Base-by-base conservation (phyloP, 2,797 vertebrate genomes). In the Psittacula echo region DNA sequence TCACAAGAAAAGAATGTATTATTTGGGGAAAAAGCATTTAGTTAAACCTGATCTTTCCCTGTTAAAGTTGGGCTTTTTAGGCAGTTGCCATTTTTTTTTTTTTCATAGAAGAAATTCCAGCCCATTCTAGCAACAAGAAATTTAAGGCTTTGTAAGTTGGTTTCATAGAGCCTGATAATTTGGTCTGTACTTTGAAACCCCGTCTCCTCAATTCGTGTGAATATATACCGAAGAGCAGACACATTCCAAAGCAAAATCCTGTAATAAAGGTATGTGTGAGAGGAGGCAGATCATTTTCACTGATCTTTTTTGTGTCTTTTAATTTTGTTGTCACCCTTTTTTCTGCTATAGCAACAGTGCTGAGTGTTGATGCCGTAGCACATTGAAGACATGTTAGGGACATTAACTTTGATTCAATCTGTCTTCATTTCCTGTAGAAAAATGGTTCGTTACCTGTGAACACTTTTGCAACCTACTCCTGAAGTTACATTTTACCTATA, bases 261-360 rank as follows among this genome's bases (percentile, higher is more conserved):
- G 1, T 41, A 66, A 81, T 62, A 92, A 82, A 90, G n/a, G 16
- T 32, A 13, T 48, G 26, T 79, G 64, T 94, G 64, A 70, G 91
- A 89, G 50, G 58, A 92, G 64, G 44, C 0, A 0, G 62, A 72
- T 71, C 5, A 39, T 91, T 89, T 93, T 83, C 50, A 32, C 58
- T 72, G 66, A 56, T 94, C 70, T 84, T 86, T 86, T 93, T 73
- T 89, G 51, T 93, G 41, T 88, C 56, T 51, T 41, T 79, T 75
- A 85, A 70, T 93, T 93, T 92, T 51, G n/a, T 78, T 79, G 71
- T 78, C 75, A 66, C 45, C 37, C 26, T 70, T 78, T 83, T 71
- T 90, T 95, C 74, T 91, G 73, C 84, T 89, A n/a, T 60, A 93
- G 84, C 84, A 87, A 58, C 2, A 0, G 47, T 61, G 29, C 56